Evolutionary conservation across 2,113 vertebrate species (phyloP), one percentile per base, ranked within the genome.

Genomic region (Panthera leo): DNA sequence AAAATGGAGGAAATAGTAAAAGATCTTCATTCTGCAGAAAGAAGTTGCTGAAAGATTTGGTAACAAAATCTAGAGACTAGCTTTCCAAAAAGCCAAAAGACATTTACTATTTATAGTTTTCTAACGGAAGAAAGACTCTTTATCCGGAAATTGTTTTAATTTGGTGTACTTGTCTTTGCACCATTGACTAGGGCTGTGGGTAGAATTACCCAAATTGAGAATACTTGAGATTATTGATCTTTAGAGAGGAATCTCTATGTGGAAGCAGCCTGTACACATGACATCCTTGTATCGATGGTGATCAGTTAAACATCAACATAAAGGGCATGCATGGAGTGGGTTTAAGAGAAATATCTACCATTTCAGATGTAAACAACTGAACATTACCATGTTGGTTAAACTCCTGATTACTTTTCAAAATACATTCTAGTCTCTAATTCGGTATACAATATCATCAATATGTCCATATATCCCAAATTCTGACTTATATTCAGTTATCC

Each of bases 51-150:
- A 95, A 85, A 68, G 48, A 63, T 63, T 70, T 85, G 19, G 25
- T 27, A 71, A 76, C 42, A 85, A 39, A 79, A 68, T 76, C 48
- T 87, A 51, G 34, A 95, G n/a, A 79, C 27, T 53, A 82, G 16
- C 61, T 92, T 90, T 94, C 67, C n/a, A 78, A 84, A 89, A 85
- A 70, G 7, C 15, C 51, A 78, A 70, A 71, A 84, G 23, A 75
- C 48, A 51, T 91, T 93, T 82, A 31, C 89, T 95, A 96, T 97
- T 97, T 97, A 97, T 97, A 98, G 63, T 89, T 95, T 86, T 93
- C 75, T 79, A 94, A 36, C 63, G 48, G 68, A 90, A 92, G 21
- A 87, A 63, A 89, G 42, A 45, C 34, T 31, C 23, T 83, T 85
- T 63, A 42, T 68, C 67, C 34, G 68, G 94, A 95, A 95, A 75